These are phyloP conservation scores for Coranthus polyacanthus DNA, from an alignment of 2,797 vertebrate genomes.

Conservation along the genomic window DNA sequence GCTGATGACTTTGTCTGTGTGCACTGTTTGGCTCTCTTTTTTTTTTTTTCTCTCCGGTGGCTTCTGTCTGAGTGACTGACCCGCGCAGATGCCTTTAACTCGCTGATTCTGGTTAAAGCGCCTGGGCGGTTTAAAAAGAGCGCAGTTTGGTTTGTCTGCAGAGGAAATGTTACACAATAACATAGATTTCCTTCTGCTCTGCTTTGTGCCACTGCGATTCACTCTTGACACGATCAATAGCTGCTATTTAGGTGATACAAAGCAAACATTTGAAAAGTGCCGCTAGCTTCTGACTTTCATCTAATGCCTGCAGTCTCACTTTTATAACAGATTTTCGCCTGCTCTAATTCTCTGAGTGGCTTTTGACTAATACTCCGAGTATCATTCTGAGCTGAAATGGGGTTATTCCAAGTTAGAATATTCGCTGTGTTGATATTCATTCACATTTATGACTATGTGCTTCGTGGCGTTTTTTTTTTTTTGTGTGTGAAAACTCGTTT, in stretches of 20 bases:
- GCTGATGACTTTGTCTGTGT: conserved; percentile 50
- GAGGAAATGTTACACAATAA: conserved; percentile 56
- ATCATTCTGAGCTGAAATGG: conserved; percentile 16
- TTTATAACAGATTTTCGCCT: conserved; percentile 16
- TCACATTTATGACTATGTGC: conserved; percentile 52
- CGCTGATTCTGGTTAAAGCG: conserved; percentile 10
- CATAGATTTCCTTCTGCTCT: conserved; percentile 47
- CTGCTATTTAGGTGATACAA: conserved; percentile 58
- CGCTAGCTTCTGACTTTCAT: conserved; percentile 34
- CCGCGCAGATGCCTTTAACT: conserved; percentile 11
- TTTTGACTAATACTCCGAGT: conserved; percentile 41
- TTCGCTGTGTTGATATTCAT: conserved; percentile 41
- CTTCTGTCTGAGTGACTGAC: conserved; percentile 34
- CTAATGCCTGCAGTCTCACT: conserved; percentile 36
- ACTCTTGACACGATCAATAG: conserved; percentile 56
- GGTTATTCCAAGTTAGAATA: conserved; percentile 32
- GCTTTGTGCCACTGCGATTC: conserved; percentile 46
- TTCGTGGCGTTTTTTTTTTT: conserved; percentile 17
- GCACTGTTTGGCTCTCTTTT: not conserved
- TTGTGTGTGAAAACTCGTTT: conserved; percentile 57
- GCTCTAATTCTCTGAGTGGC: conserved; percentile 21
- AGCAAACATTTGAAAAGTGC: conserved; percentile 49
- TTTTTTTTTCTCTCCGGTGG: not conserved
- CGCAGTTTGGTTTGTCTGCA: conserved; percentile 19
- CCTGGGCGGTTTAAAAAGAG: not conserved